Evolutionary conservation across 2,888 invertebrate species (phyloP).

Genomic region (Rhagium mordax): DNA sequence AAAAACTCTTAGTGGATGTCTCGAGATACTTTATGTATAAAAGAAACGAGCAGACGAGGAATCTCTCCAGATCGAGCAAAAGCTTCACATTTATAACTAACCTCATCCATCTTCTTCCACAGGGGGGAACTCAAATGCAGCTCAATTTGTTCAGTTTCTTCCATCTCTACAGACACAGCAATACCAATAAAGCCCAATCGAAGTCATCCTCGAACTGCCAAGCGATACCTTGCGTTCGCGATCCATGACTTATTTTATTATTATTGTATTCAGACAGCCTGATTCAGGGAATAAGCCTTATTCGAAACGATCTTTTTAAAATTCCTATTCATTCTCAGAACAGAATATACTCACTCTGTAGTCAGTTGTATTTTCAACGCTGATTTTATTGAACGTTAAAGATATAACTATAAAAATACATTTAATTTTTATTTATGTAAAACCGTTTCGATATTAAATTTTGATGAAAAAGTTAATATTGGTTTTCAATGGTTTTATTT

Average conservation of each 20-base stretch:
- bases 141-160: slow-evolving; percentile 70
- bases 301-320: slow-evolving; percentile 39
- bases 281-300: slow-evolving; percentile 43
- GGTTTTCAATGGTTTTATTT: no score
- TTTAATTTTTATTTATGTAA: background rate
- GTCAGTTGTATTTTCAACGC: background rate
- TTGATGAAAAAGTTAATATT: no score
- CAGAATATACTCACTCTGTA: slow-evolving; percentile 7
- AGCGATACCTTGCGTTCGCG: slow-evolving; percentile 50
- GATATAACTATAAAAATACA: background rate
- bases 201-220: slow-evolving; percentile 48
- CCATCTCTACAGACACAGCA: slow-evolving; percentile 51
- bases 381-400: slow-evolving; percentile 5
- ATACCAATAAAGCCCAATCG: slow-evolving; percentile 55
- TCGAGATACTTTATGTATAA: slow-evolving; percentile 69
- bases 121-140: slow-evolving; percentile 70
- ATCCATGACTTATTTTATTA: slow-evolving; percentile 59
- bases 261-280: slow-evolving; percentile 53
- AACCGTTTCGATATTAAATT: no score
- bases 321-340: slow-evolving; percentile 11
- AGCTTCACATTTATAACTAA: slow-evolving; percentile 73
- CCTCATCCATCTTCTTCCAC: slow-evolving; percentile 72
- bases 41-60: slow-evolving; percentile 68
- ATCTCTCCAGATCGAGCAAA: slow-evolving; percentile 70
- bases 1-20: slow-evolving; percentile 65